These are phyloP conservation scores for Aspidiotus rigidus DNA, from an alignment of 2,888 invertebrate species.

Conservation along the genomic window DNA sequence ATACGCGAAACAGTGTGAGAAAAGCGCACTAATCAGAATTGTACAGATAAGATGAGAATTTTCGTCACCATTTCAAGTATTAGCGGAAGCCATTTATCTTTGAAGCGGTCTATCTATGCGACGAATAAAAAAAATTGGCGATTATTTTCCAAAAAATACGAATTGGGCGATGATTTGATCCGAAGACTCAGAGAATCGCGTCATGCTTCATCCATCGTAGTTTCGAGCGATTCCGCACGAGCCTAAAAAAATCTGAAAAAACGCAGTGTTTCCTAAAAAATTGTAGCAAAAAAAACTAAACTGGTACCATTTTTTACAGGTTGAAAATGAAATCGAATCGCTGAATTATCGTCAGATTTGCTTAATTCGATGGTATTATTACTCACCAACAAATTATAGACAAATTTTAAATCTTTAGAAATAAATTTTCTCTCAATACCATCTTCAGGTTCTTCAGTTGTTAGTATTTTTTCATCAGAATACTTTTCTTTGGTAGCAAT, in stretches of 20 bases:
- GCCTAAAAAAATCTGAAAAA: not conserved
- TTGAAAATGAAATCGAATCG: no score
- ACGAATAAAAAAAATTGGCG: not conserved
- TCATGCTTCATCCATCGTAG: constrained; percentile 15
- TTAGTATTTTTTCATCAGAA: no score
- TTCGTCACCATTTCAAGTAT: not conserved
- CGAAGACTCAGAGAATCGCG: constrained; percentile 13
- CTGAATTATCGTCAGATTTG: no score
- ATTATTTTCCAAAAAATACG: constrained; percentile 25
- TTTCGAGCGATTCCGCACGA: not conserved
- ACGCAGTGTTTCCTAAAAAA: no score
- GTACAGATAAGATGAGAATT: not conserved
- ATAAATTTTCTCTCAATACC: no score
- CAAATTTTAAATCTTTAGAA: no score
- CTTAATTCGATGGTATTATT: no score
- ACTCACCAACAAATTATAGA: no score
- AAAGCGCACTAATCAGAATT: not conserved
- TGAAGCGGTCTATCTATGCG: constrained; percentile 9
- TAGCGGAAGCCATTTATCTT: not conserved
- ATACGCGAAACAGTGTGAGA: not conserved
- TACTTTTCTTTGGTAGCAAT: no score
- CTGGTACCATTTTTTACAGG: no score
- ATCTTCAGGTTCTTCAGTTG: no score
- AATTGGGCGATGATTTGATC: constrained; percentile 29
- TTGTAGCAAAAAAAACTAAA: no score